phyloP scores from a whole-genome alignment of 2,113 vertebrate genomes.

The Anarrhichthys ocellatus region DNA sequence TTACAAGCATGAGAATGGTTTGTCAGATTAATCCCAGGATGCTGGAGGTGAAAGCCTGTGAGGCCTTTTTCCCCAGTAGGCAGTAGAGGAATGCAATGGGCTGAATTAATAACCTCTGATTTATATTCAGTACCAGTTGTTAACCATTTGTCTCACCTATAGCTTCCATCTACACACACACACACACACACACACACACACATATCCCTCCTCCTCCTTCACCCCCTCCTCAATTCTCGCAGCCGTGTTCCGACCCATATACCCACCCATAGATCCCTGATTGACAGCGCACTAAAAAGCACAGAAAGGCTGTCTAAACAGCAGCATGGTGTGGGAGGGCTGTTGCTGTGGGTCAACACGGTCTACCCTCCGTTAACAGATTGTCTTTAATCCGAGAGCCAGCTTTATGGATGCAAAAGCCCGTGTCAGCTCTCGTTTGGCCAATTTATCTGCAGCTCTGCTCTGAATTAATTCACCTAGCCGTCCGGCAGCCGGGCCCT shows the following conservation, averaged over 20 bases:
- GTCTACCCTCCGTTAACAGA: conserved; percentile 63
- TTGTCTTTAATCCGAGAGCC: conserved; percentile 69
- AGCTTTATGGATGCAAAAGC: conserved; percentile 62
- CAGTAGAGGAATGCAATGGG: neutral
- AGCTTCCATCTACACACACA: neutral
- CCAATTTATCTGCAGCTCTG: conserved; percentile 72
- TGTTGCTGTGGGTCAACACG: conserved; percentile 36
- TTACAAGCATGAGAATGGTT: neutral
- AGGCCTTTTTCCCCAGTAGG: neutral
- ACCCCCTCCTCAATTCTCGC: conserved; percentile 44
- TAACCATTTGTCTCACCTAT: conserved; percentile 34
- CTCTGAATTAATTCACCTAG: conserved; percentile 53
- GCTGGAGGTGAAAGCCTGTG: neutral
- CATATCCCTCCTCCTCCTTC: conserved; percentile 13
- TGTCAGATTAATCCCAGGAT: conserved; percentile 2
- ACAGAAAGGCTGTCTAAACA: conserved; percentile 16
- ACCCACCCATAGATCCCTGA: conserved; percentile 52
- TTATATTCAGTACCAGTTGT: conserved; percentile 34
- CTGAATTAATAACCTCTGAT: conserved; percentile 18
- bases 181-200: neutral
- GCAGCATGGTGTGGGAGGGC: conserved; percentile 26
- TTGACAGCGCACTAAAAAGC: conserved; percentile 29
- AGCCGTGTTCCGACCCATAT: conserved; percentile 44
- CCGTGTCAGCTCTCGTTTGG: conserved; percentile 68
- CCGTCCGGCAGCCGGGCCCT: conserved; percentile 33